Percentiles rank a stretch among this genome's conserved stretches.
Evolutionary conservation across 2,797 vertebrate species (phyloP).

Genomic region (Pantherophis alleghaniensis): DNA sequence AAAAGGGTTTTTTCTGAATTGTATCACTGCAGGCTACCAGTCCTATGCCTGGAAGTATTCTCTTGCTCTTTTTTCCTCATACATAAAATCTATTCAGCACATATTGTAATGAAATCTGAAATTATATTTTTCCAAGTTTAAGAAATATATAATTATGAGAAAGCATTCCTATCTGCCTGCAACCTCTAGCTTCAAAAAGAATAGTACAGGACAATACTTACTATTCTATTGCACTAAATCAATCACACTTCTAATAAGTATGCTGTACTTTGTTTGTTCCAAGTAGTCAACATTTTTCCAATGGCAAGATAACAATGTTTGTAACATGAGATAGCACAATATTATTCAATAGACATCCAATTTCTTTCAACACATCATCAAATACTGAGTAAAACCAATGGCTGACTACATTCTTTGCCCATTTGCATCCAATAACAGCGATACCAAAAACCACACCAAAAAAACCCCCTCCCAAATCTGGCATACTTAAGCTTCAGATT

Average conservation of each 20-base stretch:
- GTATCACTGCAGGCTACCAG: not conserved
- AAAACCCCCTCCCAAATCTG: not conserved
- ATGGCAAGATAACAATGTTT: not conserved
- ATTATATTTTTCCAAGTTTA: not conserved
- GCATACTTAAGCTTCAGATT: constrained; percentile 55
- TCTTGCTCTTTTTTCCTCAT: not conserved
- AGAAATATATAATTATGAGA: not conserved
- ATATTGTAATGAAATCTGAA: not conserved
- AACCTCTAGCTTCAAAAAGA: not conserved
- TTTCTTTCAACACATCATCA: constrained; percentile 64
- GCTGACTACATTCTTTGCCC: constrained; percentile 45
- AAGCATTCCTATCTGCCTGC: not conserved
- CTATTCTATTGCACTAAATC: not conserved
- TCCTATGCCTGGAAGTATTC: not conserved
- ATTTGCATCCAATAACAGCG: constrained; percentile 37
- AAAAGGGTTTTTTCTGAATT: not conserved
- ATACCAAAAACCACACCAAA: constrained; percentile 24
- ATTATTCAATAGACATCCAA: constrained; percentile 58
- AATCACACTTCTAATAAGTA: not conserved
- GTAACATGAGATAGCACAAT: constrained; percentile 35
- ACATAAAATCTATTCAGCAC: not conserved
- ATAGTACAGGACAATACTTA: not conserved
- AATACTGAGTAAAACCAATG: constrained; percentile 59
- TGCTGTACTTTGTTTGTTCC: not conserved
- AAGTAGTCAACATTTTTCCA: not conserved